These are phyloP conservation scores for Brachyptera risi DNA, from an alignment of 2,888 invertebrate genomes.

Conservation along the genomic window DNA sequence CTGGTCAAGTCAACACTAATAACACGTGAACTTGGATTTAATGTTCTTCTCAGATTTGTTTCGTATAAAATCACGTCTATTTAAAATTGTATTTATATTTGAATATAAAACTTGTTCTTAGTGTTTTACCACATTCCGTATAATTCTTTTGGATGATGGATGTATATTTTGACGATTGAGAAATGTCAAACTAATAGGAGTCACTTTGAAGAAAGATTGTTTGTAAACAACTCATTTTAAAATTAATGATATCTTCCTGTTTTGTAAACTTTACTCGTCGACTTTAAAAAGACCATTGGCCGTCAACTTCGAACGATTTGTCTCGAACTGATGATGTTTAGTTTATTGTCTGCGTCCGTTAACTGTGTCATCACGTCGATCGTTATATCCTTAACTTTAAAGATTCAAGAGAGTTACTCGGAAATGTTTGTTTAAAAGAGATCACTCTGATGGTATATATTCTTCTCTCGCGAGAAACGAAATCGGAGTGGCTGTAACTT, in stretches of 20 bases:
- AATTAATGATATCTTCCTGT: conserved; percentile 6
- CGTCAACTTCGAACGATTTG: conserved; percentile 1
- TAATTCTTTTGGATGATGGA: too few relatives aligned
- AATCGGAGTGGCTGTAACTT: too few relatives aligned
- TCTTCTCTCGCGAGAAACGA: too few relatives aligned
- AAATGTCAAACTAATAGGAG: neutral
- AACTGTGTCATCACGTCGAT: conserved; percentile 5
- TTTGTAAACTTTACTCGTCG: neutral
- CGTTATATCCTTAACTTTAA: neutral
- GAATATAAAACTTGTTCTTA: too few relatives aligned
- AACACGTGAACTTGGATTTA: too few relatives aligned
- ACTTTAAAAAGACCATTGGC: neutral
- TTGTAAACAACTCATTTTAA: neutral
- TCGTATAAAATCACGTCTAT: too few relatives aligned
- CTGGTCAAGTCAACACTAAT: too few relatives aligned
- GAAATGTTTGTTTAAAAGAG: neutral
- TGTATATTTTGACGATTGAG: conserved; percentile 3
- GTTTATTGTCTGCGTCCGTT: conserved; percentile 14
- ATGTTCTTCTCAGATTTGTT: too few relatives aligned
- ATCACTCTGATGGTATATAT: too few relatives aligned
- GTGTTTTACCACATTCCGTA: too few relatives aligned
- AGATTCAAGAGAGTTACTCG: neutral
- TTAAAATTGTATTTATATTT: too few relatives aligned
- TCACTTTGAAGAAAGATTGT: conserved; percentile 9
- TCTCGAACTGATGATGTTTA: conserved; percentile 2